Conservation (phyloP, 2,888 invertebrate genomes). For the Augiades crinisus region DNA sequence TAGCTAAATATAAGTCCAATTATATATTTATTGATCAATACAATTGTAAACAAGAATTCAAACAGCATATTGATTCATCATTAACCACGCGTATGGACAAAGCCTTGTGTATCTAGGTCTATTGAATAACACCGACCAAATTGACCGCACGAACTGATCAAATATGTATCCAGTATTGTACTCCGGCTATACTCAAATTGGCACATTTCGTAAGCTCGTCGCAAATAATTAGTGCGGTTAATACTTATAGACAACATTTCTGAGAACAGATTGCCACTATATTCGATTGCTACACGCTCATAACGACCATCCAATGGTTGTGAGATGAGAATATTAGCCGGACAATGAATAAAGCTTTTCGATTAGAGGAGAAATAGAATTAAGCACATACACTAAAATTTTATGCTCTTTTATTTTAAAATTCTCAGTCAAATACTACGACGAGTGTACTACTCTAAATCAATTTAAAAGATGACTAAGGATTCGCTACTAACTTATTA, state of each 20-base stretch:
- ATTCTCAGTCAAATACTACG: neutral
- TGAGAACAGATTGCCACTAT: constrained; percentile 31
- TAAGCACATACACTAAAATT: neutral
- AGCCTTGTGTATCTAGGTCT: constrained; percentile 36
- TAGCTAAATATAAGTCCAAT: neutral
- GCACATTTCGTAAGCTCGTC: constrained; percentile 48
- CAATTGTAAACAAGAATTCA: constrained; percentile 8
- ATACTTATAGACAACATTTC: constrained; percentile 31
- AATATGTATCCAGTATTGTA: constrained; percentile 36
- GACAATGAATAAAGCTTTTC: neutral
- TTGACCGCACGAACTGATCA: constrained; percentile 39
- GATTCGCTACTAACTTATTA: neutral
- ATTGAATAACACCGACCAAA: constrained; percentile 38
- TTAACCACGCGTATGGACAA: constrained; percentile 29
- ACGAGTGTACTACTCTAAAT: too few species aligned
- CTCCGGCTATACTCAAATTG: constrained; percentile 37
- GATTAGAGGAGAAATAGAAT: neutral
- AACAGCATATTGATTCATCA: constrained; percentile 31
- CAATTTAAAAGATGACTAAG: too few species aligned
- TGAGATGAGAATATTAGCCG: neutral
- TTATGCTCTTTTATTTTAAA: neutral
- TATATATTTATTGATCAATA: constrained; percentile 2
- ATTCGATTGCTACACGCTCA: constrained; percentile 4
- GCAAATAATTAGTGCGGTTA: constrained; percentile 37
- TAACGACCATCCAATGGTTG: neutral